phyloP scores from a whole-genome alignment of 2,113 vertebrate genomes.

The Pedetes capensis region DNA sequence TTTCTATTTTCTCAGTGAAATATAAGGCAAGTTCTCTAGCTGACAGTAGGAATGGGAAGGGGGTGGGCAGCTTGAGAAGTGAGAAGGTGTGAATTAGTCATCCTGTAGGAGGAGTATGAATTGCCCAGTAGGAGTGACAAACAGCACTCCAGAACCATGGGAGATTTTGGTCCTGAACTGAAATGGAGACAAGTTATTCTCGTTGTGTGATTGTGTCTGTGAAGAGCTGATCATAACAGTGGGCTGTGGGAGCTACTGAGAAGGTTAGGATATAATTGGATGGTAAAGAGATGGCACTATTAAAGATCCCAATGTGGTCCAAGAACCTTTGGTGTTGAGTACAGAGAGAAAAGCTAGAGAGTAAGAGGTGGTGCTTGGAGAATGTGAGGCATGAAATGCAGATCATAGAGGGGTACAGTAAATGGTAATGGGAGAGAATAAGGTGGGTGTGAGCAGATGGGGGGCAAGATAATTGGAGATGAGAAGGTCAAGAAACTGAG shows the following conservation, averaged over 20 bases:
- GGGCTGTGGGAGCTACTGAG: neutral
- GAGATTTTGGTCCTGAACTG: neutral
- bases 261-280: neutral
- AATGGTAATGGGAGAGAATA: neutral
- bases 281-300: neutral
- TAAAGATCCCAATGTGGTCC: neutral
- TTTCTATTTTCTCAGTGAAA: slow-evolving; percentile 51
- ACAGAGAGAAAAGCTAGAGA: neutral
- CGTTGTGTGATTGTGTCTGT: neutral
- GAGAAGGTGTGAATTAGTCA: slow-evolving; percentile 64
- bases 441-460: neutral
- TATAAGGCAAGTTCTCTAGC: slow-evolving; percentile 45
- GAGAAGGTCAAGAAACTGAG: neutral
- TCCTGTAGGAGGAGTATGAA: neutral
- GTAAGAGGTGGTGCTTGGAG: neutral
- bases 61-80: slow-evolving; percentile 9
- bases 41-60: slow-evolving; percentile 27
- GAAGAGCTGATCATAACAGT: neutral
- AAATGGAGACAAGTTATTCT: neutral
- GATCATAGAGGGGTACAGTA: neutral
- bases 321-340: neutral
- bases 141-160: neutral
- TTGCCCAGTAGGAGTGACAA: slow-evolving; percentile 9
- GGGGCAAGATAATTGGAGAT: neutral
- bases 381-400: neutral